phyloP scores from a whole-genome alignment of 2,888 invertebrate species.

The Amiota minor region DNA sequence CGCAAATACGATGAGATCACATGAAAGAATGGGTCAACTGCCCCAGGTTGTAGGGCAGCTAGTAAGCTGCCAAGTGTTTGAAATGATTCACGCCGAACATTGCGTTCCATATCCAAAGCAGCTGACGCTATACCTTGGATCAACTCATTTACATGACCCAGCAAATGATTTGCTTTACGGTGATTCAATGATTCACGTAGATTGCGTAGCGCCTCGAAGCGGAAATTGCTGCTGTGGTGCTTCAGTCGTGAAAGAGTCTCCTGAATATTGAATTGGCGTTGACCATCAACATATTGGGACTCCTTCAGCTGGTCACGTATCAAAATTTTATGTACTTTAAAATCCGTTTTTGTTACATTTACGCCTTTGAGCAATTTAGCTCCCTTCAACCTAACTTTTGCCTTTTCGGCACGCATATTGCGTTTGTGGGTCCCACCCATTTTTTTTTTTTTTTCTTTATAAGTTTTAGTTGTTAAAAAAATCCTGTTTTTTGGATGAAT shows the following conservation, averaged over 20 bases:
- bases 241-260: constrained; percentile 74
- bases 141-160: constrained; percentile 75
- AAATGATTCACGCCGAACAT: constrained; percentile 74
- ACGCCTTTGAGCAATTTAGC: constrained; percentile 88
- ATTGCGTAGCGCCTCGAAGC: constrained; percentile 66
- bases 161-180: constrained; percentile 75
- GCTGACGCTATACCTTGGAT: constrained; percentile 81
- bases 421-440: constrained; percentile 79
- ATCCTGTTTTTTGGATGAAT: too few relatives aligned
- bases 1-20: constrained; percentile 85
- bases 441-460: constrained; percentile 13
- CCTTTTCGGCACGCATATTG: constrained; percentile 86
- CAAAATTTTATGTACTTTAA: constrained; percentile 90
- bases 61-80: constrained; percentile 73
- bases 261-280: constrained; percentile 59
- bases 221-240: constrained; percentile 73
- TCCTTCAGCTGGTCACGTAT: constrained; percentile 80
- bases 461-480: background rate
- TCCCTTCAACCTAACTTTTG: constrained; percentile 90
- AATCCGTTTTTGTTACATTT: constrained; percentile 91
- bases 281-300: constrained; percentile 43
- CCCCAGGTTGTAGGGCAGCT: constrained; percentile 49
- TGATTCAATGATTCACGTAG: constrained; percentile 73
- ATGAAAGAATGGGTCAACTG: constrained; percentile 80
- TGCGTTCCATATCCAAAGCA: constrained; percentile 82